Percentiles rank a stretch among this genome's conserved stretches.
Evolutionary conservation across 2,888 invertebrate species (phyloP).

Genomic region (Polydesmus complanatus): DNA sequence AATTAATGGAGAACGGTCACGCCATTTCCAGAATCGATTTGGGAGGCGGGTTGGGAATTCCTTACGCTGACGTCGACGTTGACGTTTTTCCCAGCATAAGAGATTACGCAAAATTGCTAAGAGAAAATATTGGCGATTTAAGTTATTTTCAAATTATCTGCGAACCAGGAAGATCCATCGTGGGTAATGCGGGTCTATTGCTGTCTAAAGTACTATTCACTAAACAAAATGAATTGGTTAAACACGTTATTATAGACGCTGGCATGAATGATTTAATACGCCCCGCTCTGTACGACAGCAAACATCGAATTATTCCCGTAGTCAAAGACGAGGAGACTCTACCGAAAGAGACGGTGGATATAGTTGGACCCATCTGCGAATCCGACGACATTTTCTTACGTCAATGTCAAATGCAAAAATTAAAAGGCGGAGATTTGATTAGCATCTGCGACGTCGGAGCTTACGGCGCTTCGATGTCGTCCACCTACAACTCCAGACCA

Average conservation of each 20-base stretch:
- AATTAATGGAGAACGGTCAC: neutral
- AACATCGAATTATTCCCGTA: neutral
- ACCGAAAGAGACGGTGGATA: neutral
- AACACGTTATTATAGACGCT: neutral
- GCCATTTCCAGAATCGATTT: neutral
- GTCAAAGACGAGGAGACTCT: neutral
- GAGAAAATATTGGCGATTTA: neutral
- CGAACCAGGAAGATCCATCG: neutral
- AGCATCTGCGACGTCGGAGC: neutral
- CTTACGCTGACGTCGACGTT: neutral
- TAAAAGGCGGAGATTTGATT: neutral
- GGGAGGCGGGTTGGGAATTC: neutral
- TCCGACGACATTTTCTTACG: neutral
- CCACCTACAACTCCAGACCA: neutral
- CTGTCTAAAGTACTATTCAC: neutral
- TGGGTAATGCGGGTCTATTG: neutral
- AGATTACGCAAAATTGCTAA: neutral
- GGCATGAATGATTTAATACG: neutral
- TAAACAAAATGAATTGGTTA: neutral
- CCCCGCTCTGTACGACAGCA: neutral
- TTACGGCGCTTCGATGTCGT: neutral
- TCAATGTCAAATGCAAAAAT: neutral
- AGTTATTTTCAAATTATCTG: neutral
- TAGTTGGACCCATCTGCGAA: conserved; percentile 1
- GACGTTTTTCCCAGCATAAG: neutral